These are phyloP conservation scores for Bryconaethiops microstoma DNA, from an alignment of 2,797 vertebrate genomes.

Conservation along the genomic window DNA sequence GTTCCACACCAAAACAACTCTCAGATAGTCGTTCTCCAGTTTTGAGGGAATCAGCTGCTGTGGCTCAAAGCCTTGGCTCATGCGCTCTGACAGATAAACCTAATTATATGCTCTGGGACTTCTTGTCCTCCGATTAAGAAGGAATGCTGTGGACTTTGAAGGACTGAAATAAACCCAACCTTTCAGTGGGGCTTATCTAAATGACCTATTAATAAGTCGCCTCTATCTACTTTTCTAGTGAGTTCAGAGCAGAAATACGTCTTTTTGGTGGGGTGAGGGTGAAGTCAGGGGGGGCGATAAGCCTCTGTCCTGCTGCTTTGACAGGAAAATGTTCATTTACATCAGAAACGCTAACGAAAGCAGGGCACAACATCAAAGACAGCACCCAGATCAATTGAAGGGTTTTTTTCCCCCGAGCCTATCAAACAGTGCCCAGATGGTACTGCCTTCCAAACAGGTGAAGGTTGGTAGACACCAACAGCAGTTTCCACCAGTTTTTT, in stretches of 20 bases:
- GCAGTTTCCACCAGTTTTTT: neutral
- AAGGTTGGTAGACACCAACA: neutral
- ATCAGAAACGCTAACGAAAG: slow-evolving; percentile 44
- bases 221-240: slow-evolving; percentile 32
- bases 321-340: slow-evolving; percentile 39
- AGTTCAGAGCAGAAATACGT: slow-evolving; percentile 23
- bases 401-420: slow-evolving; percentile 21
- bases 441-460: slow-evolving; percentile 26
- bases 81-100: slow-evolving; percentile 16
- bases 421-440: slow-evolving; percentile 34
- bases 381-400: slow-evolving; percentile 39
- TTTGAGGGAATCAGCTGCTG: slow-evolving; percentile 1
- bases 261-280: slow-evolving; percentile 14
- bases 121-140: slow-evolving; percentile 36
- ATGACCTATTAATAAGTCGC: slow-evolving; percentile 36
- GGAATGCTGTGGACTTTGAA: slow-evolving; percentile 36
- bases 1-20: slow-evolving; percentile 1
- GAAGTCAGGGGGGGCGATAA: slow-evolving; percentile 39
- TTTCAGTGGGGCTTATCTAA: slow-evolving; percentile 46
- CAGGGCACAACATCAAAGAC: slow-evolving; percentile 50
- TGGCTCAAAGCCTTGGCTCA: slow-evolving; percentile 15
- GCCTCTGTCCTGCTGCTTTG: slow-evolving; percentile 40
- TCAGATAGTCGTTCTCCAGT: slow-evolving; percentile 32
- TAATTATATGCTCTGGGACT: slow-evolving; percentile 48
- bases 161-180: slow-evolving; percentile 40